Evolutionary conservation across 2,888 invertebrate genomes (phyloP).

Genomic region (Cacoxenus indagator): DNA sequence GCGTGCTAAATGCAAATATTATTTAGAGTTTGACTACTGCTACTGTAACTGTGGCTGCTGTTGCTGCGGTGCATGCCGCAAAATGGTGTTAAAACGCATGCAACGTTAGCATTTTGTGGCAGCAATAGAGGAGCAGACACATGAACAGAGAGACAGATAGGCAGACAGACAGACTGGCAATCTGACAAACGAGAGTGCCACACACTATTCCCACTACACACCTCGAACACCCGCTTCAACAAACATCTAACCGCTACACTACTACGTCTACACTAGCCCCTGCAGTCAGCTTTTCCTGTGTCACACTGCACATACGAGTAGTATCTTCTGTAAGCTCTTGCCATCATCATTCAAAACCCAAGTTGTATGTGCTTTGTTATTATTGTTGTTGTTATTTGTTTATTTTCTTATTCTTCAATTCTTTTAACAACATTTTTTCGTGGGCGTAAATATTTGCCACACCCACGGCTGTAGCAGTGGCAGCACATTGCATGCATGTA

Average conservation of each 20-base stretch:
- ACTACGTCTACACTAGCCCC: too few species aligned
- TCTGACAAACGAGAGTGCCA: too few species aligned
- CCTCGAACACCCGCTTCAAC: too few species aligned
- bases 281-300: too few species aligned
- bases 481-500: constrained; percentile 58
- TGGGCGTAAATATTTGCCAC: constrained; percentile 6
- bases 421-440: neutral
- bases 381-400: neutral
- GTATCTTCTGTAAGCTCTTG: too few species aligned
- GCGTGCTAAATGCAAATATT: constrained; percentile 65
- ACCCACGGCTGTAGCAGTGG: constrained; percentile 30
- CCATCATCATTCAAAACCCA: neutral
- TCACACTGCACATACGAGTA: too few species aligned
- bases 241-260: too few species aligned
- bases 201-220: too few species aligned
- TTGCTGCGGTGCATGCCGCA: constrained; percentile 46
- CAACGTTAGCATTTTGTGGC: constrained; percentile 36
- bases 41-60: neutral
- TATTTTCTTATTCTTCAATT: neutral
- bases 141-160: neutral
- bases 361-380: neutral
- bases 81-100: constrained; percentile 64
- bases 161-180: neutral
- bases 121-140: neutral
- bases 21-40: constrained; percentile 39